These are phyloP conservation scores for Eurosta solidaginis DNA, from an alignment of 1,140 invertebrate species.

Conservation along the genomic window DNA sequence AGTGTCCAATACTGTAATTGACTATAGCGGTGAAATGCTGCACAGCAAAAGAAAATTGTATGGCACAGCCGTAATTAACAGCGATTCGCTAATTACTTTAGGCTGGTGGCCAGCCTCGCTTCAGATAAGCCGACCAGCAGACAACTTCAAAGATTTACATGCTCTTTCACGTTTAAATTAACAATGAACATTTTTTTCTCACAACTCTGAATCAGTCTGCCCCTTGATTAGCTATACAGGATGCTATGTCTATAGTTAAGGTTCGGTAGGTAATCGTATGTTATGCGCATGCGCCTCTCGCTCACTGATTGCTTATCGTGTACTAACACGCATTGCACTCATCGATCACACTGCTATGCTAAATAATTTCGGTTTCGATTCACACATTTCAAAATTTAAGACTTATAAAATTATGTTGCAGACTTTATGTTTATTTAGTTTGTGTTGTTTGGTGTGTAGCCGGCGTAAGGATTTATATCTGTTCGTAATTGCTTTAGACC, in stretches of 20 bases:
- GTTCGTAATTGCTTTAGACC: no score
- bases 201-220: not conserved
- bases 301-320: not conserved
- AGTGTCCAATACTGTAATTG: no score
- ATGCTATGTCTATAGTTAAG: not conserved
- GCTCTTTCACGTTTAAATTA: not conserved
- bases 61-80: constrained; percentile 16
- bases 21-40: not conserved
- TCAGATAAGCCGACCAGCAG: not conserved
- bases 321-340: not conserved
- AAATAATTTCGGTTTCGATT: not conserved
- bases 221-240: not conserved
- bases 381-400: not conserved
- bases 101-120: constrained; percentile 1
- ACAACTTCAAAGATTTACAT: not conserved
- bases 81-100: constrained; percentile 22
- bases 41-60: constrained; percentile 23
- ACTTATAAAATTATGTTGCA: not conserved
- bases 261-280: not conserved
- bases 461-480: not conserved
- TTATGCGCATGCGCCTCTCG: not conserved
- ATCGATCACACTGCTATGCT: not conserved
- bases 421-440: not conserved
- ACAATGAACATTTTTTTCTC: not conserved
- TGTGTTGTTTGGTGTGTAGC: not conserved